Evolutionary conservation across 2,888 invertebrate species (phyloP).

Genomic region (Andricus quercusramuli): DNA sequence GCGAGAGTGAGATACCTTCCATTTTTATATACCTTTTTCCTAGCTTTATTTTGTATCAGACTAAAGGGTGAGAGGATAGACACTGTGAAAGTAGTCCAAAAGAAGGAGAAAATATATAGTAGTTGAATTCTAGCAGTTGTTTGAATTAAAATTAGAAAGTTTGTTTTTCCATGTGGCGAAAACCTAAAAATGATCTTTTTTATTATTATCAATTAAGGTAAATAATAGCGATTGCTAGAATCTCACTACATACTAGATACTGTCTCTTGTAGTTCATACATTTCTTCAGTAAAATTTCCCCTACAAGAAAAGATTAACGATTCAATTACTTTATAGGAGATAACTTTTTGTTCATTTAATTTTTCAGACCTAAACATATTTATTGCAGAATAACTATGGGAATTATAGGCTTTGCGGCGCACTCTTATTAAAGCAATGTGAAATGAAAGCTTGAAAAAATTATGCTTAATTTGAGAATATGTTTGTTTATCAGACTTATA

Average conservation of each 20-base stretch:
- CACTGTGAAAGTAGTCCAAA: constrained; percentile 2
- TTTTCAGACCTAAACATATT: not conserved
- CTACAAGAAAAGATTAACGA: not conserved
- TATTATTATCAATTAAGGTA: not conserved
- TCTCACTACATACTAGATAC: not conserved
- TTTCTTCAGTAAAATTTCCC: not conserved
- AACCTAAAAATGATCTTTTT: not conserved
- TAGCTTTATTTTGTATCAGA: constrained; percentile 19
- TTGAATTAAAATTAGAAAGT: not conserved
- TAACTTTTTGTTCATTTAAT: not conserved
- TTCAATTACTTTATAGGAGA: not conserved
- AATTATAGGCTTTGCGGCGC: not conserved
- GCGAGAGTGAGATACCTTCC: constrained; percentile 31
- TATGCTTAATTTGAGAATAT: no score
- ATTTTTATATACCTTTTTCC: constrained; percentile 24
- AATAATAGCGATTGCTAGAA: not conserved
- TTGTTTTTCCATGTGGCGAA: not conserved
- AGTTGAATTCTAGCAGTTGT: constrained; percentile 10
- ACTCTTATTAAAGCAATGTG: not conserved
- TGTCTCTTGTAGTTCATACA: not conserved
- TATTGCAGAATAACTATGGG: not conserved
- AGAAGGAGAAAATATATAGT: not conserved
- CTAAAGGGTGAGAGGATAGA: not conserved
- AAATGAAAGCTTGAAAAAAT: not conserved
- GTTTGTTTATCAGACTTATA: not conserved